These are phyloP conservation scores for Pentamera pediparva DNA, from an alignment of 53 echinoderm and acorn worm genomes.

Conservation along the genomic window DNA sequence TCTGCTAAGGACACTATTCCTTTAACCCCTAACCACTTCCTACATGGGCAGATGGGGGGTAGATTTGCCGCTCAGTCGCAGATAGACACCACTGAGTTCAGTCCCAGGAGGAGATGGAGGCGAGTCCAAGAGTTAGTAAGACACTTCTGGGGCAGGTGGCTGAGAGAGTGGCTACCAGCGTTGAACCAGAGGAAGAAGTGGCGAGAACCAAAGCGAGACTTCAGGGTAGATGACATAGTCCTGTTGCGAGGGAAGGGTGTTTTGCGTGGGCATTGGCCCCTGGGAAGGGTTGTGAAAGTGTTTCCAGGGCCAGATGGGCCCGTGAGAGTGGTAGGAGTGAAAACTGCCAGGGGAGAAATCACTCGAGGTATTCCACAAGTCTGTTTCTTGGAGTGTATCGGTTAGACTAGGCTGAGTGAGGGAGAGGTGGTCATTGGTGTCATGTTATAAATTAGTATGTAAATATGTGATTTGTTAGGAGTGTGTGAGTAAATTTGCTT, in stretches of 20 bases:
- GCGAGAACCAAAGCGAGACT: slow-evolving; percentile 19
- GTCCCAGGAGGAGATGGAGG: slow-evolving; percentile 19
- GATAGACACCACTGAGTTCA: background rate
- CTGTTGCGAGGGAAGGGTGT: background rate
- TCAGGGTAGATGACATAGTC: slow-evolving; percentile 27
- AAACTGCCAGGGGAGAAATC: slow-evolving; percentile 13
- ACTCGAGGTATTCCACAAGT: slow-evolving; percentile 1
- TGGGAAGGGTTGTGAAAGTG: slow-evolving; percentile 7
- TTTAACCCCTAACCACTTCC: slow-evolving; percentile 14
- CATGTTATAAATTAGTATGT: too few species aligned
- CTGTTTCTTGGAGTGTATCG: background rate
- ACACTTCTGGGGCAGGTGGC: slow-evolving; percentile 25
- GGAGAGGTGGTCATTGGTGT: too few species aligned
- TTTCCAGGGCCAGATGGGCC: slow-evolving; percentile 20
- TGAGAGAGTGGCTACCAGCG: slow-evolving; percentile 20
- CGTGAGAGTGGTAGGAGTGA: slow-evolving; percentile 30
- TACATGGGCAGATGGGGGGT: slow-evolving; percentile 22
- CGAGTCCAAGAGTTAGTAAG: slow-evolving; percentile 17
- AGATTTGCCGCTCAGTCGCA: slow-evolving; percentile 13
- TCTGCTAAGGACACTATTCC: slow-evolving; percentile 1
- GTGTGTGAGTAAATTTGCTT: too few species aligned
- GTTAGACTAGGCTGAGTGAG: background rate
- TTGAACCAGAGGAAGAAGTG: slow-evolving; percentile 14
- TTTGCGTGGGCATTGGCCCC: slow-evolving; percentile 29
- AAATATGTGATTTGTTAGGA: too few species aligned